Conservation (phyloP, 2,113 vertebrate species). For the Chamaetylas fuelleborni region DNA sequence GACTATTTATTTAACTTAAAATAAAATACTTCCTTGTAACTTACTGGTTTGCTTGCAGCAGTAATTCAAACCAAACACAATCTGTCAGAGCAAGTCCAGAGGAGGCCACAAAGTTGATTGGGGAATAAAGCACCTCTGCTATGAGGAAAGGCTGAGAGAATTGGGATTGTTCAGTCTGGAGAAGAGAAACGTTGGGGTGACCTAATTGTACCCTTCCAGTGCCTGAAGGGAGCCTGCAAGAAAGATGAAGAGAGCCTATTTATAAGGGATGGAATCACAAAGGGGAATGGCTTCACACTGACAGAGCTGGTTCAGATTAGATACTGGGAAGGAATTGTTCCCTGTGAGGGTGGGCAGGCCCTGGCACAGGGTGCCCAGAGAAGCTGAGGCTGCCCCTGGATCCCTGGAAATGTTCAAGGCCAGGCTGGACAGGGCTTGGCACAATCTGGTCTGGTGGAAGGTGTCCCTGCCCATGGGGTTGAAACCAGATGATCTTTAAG, state of each 20-base stretch:
- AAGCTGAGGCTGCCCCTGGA: neutral
- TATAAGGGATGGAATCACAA: neutral
- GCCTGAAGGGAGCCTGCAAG: neutral
- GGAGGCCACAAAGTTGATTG: neutral
- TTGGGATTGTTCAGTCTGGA: neutral
- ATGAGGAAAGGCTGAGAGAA: neutral
- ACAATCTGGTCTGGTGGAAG: neutral
- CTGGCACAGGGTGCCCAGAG: neutral
- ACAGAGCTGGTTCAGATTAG: no score
- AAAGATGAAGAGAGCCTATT: neutral
- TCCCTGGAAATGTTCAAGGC: neutral
- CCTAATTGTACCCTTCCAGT: neutral
- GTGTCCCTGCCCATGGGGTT: neutral
- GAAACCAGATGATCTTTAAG: neutral
- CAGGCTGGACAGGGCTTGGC: neutral
- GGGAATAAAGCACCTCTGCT: neutral
- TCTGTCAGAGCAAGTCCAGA: neutral
- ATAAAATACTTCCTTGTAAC: slow-evolving; percentile 49
- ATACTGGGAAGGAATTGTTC: neutral
- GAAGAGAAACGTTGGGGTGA: neutral
- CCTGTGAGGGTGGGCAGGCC: neutral
- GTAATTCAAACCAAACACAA: slow-evolving; percentile 7
- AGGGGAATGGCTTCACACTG: neutral
- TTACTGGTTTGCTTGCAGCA: slow-evolving; percentile 6
- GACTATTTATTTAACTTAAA: slow-evolving; percentile 54